These are phyloP conservation scores for Metopia argyrocephala DNA, from an alignment of 2,888 invertebrate species.

Conservation along the genomic window DNA sequence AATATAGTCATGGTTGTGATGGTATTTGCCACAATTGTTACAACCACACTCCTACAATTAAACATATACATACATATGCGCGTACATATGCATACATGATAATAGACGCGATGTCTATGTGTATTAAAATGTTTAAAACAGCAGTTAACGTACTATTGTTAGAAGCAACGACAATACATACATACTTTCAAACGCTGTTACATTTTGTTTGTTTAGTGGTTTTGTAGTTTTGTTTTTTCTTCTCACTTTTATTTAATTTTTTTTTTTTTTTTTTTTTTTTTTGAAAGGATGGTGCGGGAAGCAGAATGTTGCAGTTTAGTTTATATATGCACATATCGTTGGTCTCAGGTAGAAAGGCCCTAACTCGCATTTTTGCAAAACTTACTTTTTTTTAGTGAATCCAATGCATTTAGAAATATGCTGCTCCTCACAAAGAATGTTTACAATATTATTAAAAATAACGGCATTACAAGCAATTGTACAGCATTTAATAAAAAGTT, in stretches of 20 bases:
- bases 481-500: no score
- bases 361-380: no score
- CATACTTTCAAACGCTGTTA: slow-evolving; percentile 11
- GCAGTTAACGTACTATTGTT: slow-evolving; percentile 27
- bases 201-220: slow-evolving; percentile 24
- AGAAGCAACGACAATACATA: slow-evolving; percentile 14
- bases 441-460: no score
- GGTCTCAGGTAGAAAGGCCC: no score
- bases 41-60: neutral
- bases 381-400: no score
- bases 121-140: slow-evolving; percentile 28
- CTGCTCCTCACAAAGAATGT: no score
- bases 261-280: no score
- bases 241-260: neutral
- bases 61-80: neutral
- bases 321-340: neutral
- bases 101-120: neutral
- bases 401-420: no score
- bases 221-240: neutral
- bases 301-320: neutral
- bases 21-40: neutral
- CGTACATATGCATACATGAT: neutral
- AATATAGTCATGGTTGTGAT: neutral
- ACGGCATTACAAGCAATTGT: no score
- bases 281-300: neutral